Percentiles rank a stretch among this genome's conserved stretches.
Evolutionary conservation across 2,113 vertebrate species (phyloP).

Genomic region (Pachyramphus minor): DNA sequence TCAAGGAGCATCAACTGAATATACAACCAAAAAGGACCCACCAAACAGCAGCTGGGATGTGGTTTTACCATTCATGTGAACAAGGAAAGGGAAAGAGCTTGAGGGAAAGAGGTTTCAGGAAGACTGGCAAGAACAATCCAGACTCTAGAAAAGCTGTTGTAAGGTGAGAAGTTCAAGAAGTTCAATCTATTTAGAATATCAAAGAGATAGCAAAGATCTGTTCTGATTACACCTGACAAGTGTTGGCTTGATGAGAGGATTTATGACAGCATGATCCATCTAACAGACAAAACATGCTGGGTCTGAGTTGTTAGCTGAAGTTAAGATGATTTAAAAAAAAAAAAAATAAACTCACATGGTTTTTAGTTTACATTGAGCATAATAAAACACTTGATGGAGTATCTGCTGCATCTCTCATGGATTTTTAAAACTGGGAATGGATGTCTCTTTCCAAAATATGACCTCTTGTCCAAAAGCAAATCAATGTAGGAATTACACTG

Average conservation of each 20-base stretch:
- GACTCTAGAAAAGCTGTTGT: not conserved
- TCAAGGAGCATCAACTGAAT: not conserved
- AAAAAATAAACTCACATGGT: not conserved
- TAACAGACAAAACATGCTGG: not conserved
- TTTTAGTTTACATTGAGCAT: not conserved
- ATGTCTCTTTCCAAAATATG: slow-evolving; percentile 54
- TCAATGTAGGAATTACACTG: not conserved
- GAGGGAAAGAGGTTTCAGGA: not conserved
- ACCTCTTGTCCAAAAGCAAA: slow-evolving; percentile 16
- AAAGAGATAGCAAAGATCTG: slow-evolving; percentile 7
- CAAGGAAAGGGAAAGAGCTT: not conserved
- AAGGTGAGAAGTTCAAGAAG: slow-evolving; percentile 1
- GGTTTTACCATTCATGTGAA: not conserved
- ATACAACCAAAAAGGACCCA: not conserved
- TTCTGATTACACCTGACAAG: slow-evolving; percentile 5
- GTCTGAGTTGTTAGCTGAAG: not conserved
- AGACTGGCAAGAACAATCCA: not conserved
- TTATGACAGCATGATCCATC: slow-evolving; percentile 35
- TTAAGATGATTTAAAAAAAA: not conserved
- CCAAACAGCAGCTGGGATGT: not conserved
- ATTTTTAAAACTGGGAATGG: slow-evolving; percentile 39
- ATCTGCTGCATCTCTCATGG: slow-evolving; percentile 5
- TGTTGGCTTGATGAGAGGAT: slow-evolving; percentile 10
- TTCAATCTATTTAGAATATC: not conserved
- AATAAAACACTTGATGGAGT: slow-evolving; percentile 30